These are phyloP conservation scores for Festucalex cinctus DNA, from an alignment of 2,113 vertebrate species.

Conservation along the genomic window DNA sequence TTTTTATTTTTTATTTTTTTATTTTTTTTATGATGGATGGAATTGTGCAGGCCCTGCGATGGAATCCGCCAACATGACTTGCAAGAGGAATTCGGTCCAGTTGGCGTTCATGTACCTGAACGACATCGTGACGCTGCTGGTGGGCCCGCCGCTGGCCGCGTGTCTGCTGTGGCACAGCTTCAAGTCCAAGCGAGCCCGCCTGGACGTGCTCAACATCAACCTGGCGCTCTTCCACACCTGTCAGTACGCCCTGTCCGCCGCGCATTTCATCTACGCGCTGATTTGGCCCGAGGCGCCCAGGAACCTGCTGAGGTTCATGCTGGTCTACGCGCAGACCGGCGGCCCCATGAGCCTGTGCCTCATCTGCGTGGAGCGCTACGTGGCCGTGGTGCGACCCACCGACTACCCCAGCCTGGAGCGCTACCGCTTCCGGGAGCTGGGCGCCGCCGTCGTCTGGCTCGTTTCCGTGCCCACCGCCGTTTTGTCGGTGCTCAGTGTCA, in stretches of 20 bases:
- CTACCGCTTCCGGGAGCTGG: constrained; percentile 33
- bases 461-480: fast-evolving
- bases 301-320: neutral
- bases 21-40: too few relatives aligned
- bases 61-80: neutral
- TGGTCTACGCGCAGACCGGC: constrained; percentile 20
- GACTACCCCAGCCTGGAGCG: constrained; percentile 41
- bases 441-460: constrained; percentile 25
- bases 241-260: neutral
- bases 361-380: constrained; percentile 48
- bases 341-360: constrained; percentile 30
- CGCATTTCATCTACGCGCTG: neutral
- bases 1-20: too few relatives aligned
- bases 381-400: constrained; percentile 45
- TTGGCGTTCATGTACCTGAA: fast-evolving
- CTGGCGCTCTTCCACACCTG: constrained; percentile 34
- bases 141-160: constrained; percentile 23
- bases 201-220: constrained; percentile 34
- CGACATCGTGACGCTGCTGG: neutral
- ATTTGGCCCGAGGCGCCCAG: fast-evolving
- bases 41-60: neutral
- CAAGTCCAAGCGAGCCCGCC: constrained; percentile 12
- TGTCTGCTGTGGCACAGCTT: constrained; percentile 26
- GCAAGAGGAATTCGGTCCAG: fast-evolving
- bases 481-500: fast-evolving